Evolutionary conservation across 2,888 invertebrate genomes (phyloP).

Genomic region (Hyppa rectilinea): DNA sequence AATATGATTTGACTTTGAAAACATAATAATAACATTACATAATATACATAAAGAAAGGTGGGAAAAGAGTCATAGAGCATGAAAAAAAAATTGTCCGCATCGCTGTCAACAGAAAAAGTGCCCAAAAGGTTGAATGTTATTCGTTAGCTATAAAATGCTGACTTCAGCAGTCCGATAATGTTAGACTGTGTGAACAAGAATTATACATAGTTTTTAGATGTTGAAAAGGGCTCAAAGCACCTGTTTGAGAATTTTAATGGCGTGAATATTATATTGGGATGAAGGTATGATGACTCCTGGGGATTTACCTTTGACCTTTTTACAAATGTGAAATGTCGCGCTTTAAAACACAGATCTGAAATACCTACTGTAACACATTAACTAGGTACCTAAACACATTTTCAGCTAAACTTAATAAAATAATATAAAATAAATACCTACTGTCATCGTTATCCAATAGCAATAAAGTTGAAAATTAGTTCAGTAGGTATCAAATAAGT

Average conservation of each 20-base stretch:
- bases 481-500: conserved; percentile 49
- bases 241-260: conserved; percentile 48
- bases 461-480: conserved; percentile 53
- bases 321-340: neutral
- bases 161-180: conserved; percentile 34
- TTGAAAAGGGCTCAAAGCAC: conserved; percentile 52
- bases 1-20: too few species aligned
- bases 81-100: too few species aligned
- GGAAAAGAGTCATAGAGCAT: too few species aligned
- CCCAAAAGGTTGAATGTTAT: too few species aligned
- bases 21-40: too few species aligned
- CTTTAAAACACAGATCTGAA: neutral
- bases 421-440: conserved; percentile 40
- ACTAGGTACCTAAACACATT: neutral
- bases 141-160: conserved; percentile 30
- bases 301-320: conserved; percentile 8
- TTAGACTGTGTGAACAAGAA: conserved; percentile 34
- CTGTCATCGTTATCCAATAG: conserved; percentile 25
- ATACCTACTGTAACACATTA: neutral
- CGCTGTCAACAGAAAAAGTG: too few species aligned
- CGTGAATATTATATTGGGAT: conserved; percentile 46
- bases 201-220: conserved; percentile 46
- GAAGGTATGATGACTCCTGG: neutral
- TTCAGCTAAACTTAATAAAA: neutral
- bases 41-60: too few species aligned